phyloP scores from a whole-genome alignment of 1,140 invertebrate species.

The Dendrolimus kikuchii region DNA sequence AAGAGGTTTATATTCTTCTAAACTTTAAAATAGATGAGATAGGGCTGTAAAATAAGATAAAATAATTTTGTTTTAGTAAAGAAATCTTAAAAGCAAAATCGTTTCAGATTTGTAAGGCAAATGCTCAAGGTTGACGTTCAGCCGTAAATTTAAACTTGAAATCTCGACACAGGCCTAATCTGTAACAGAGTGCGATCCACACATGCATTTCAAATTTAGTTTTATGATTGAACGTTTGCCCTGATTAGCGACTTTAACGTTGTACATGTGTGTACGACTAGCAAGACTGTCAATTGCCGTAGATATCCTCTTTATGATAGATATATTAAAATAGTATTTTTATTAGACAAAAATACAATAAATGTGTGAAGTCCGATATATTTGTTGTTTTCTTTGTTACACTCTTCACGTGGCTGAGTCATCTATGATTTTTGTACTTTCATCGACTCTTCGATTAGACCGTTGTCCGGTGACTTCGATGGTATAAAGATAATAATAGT shows the following conservation, averaged over 20 bases:
- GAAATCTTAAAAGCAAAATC: constrained; percentile 7
- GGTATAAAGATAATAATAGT: no score
- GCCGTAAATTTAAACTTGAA: no score
- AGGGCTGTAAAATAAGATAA: constrained; percentile 62
- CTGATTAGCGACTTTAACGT: constrained; percentile 29
- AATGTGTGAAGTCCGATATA: constrained; percentile 66
- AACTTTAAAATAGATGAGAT: constrained; percentile 32
- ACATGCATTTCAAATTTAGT: no score
- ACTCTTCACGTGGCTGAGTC: not conserved
- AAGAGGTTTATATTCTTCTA: constrained; percentile 35
- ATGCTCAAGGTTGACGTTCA: no score
- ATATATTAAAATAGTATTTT: constrained; percentile 68
- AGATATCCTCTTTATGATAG: constrained; percentile 65
- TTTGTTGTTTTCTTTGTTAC: constrained; percentile 23
- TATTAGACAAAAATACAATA: constrained; percentile 72
- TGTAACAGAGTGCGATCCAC: no score
- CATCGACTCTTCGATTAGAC: no score
- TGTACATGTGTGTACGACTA: constrained; percentile 56
- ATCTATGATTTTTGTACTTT: no score
- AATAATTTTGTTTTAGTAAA: constrained; percentile 38
- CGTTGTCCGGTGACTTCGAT: no score
- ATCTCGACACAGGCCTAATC: no score
- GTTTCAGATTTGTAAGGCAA: no score
- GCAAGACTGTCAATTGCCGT: constrained; percentile 69
- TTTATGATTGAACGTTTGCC: no score